Base-by-base conservation (phyloP, 2,797 vertebrate species). In the Chelon labrosus region DNA sequence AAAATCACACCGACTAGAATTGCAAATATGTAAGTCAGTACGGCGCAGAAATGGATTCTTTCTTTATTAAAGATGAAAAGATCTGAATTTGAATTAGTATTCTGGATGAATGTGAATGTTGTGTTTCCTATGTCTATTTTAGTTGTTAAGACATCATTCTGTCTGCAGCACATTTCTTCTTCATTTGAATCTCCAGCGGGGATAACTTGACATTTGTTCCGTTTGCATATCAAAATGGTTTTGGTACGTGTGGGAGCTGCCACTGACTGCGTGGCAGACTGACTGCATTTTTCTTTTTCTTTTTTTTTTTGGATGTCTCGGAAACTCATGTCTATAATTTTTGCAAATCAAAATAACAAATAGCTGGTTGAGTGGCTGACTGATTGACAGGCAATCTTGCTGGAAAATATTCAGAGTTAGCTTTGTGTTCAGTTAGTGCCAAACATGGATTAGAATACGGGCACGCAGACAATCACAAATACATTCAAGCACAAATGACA, bases 21-120 rank as follows among this genome's bases (percentile, higher is more conserved):
- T 78, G 53, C 88, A 89, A 90, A 76, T 84, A 91, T 91, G 89
- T 47, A 57, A 53, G 59, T 31, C 69, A 59, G 75, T 31, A 9
- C 57, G 67, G 60, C 35, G 63, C 1, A 35, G 62, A 85, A 78
- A 78, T 22, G 19, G 55, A 65, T 64, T 0, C 20, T n/a, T 47
- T 61, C 11, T 67, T 66, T 65, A 69, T 51, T 60, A 13, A 50
- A 60, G 58, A 70, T 59, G 22, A 63, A 47, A 10, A 20, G 27
- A 49, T 20, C 1, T 10, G 22, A 7, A 17, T 60, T 37, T 60
- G 42, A 41, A 62, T 73, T 65, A 44, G 70, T 69, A 76, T 50
- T 75, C n/a, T 42, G 56, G 8, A 31, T 60, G 44, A 60, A 66
- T 68, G 50, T 47, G 27, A 39, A 57, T 19, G 38, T 56, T 22